Evolutionary conservation across 2,888 invertebrate genomes (phyloP).

Genomic region (Schrankia costaestrigalis): DNA sequence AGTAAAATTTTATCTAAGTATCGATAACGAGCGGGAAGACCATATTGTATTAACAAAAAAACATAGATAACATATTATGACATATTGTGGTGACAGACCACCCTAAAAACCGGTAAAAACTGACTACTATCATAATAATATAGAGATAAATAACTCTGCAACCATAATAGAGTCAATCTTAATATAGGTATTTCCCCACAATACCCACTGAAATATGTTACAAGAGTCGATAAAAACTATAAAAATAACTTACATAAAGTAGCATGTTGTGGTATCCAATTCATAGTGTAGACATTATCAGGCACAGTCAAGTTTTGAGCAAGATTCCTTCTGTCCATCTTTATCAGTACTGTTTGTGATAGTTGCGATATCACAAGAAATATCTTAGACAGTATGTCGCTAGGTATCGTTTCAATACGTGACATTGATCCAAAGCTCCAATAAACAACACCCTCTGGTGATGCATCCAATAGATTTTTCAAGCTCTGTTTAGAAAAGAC

Average conservation of each 20-base stretch:
- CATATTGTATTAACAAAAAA: no score
- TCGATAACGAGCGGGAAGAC: no score
- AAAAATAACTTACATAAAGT: constrained; percentile 67
- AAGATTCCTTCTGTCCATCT: constrained; percentile 72
- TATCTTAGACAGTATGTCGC: constrained; percentile 64
- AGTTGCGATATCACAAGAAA: constrained; percentile 74
- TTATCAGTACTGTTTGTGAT: constrained; percentile 78
- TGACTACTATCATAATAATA: no score
- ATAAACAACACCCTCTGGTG: constrained; percentile 76
- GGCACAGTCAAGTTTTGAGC: constrained; percentile 70
- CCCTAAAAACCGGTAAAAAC: no score
- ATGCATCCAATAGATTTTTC: constrained; percentile 63
- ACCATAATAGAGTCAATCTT: no score
- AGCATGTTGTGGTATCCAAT: constrained; percentile 79
- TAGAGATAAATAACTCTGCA: no score
- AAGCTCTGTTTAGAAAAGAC: constrained; percentile 64
- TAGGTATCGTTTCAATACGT: constrained; percentile 75
- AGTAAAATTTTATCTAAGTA: no score
- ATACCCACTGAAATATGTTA: no score
- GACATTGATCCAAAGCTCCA: constrained; percentile 83
- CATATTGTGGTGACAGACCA: no score
- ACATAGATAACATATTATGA: no score
- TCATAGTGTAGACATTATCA: constrained; percentile 70
- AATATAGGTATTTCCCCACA: no score
- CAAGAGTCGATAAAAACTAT: no score